A percentile compares a stretch with the other conserved stretches of the same genome.
phyloP scores from a whole-genome alignment of 2,888 invertebrate species.

The Tridacna crocea region DNA sequence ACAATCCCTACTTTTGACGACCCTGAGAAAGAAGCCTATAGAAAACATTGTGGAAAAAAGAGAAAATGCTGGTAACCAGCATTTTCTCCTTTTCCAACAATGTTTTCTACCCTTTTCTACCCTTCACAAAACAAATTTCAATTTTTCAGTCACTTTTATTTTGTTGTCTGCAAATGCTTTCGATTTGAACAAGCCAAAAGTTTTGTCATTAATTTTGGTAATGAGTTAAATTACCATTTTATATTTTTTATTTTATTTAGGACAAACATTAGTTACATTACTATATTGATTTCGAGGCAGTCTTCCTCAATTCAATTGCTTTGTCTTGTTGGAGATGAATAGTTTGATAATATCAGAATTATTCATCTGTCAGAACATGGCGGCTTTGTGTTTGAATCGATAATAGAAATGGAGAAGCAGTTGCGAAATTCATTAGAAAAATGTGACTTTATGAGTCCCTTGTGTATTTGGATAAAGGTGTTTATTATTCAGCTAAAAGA shows the following conservation, averaged over 20 bases:
- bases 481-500: slow-evolving; percentile 3
- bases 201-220: too few relatives aligned
- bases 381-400: slow-evolving; percentile 14
- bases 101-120: too few relatives aligned
- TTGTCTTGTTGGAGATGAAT: slow-evolving; percentile 47
- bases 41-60: too few relatives aligned
- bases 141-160: too few relatives aligned
- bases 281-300: slow-evolving; percentile 40
- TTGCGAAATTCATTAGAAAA: slow-evolving; percentile 24
- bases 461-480: slow-evolving; percentile 7
- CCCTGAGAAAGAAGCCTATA: too few relatives aligned
- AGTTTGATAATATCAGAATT: slow-evolving; percentile 52
- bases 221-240: too few relatives aligned
- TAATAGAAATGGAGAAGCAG: slow-evolving; percentile 13
- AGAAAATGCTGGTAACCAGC: too few relatives aligned
- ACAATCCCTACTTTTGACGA: too few relatives aligned
- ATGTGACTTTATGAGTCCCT: slow-evolving; percentile 12
- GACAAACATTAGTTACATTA: slow-evolving; percentile 35
- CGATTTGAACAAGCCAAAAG: too few relatives aligned
- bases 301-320: slow-evolving; percentile 45
- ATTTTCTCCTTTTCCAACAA: too few relatives aligned
- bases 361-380: slow-evolving; percentile 34
- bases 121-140: too few relatives aligned
- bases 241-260: background rate
- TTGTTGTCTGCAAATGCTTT: too few relatives aligned